Evolutionary conservation across 2,888 invertebrate genomes (phyloP), one percentile per base, ranked within the genome.

Genomic region (Andrena minutula): DNA sequence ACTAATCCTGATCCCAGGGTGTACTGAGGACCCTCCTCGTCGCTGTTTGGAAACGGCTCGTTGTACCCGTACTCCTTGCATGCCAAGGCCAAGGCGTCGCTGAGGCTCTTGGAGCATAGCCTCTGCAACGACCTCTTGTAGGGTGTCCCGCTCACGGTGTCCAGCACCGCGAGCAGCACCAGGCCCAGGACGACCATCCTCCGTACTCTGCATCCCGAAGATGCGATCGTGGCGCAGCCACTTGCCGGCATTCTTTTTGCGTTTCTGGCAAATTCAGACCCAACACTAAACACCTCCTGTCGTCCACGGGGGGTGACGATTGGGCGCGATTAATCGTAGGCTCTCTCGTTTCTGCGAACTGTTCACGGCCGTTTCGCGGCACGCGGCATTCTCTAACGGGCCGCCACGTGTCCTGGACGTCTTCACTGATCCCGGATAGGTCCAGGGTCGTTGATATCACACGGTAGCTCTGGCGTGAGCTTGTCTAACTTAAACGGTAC

Each of bases 41-140:
- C 85, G 69, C 88, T 88, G 77, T 89, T 89, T 47, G 89, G 86
- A 60, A 91, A 92, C 0, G 93, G 93, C 58, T 92, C 92, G 84
- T 93, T 92, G 75, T 92, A 93, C 7, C 93, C 93, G 5, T 91
- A 87, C 7, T 89, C 91, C 35, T 85, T 84, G 75, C 93, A 94
- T 12, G 92, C 84, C n/a, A 93, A 84, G 47, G 89, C 84, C 23
- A 94, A 58, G 0, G 93, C 92, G 63, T 93, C 92, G 90, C 93
- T 92, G 28, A 94, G 87, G 28, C 84, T 89, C 63, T 84, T 91
- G 5, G 93, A 93, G 86, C 93, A 94, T 20, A 92, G 84, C 78
- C 91, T 89, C 32, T 87, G 75, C 35, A 87, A 51, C 0, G 82
- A 79, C 12, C 82, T 76, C 49, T 74, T 85, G 71, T 76, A 77